Percentiles rank a stretch among this genome's conserved stretches.
phyloP scores from a whole-genome alignment of 2,113 vertebrate species.

The Sakesphorus luctuosus region DNA sequence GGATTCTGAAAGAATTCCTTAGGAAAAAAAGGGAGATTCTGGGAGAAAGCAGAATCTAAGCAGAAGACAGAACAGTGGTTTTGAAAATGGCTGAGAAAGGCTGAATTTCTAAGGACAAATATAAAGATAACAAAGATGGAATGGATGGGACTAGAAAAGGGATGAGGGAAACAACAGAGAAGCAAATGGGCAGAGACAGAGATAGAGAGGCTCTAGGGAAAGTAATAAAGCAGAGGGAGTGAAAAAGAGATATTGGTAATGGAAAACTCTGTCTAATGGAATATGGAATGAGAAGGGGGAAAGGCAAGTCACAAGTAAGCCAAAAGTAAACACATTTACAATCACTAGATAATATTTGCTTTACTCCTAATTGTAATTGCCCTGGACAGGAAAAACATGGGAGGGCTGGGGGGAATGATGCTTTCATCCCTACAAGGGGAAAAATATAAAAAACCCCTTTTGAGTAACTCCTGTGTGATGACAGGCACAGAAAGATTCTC shows the following conservation, averaged over 20 bases:
- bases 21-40: background rate
- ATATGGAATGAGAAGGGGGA: background rate
- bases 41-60: background rate
- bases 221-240: background rate
- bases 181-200: background rate
- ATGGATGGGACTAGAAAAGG: background rate
- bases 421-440: background rate
- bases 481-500: background rate
- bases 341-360: background rate
- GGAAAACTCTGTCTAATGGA: background rate
- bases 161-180: background rate
- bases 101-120: background rate
- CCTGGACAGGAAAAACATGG: background rate
- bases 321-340: background rate
- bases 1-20: background rate
- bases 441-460: background rate
- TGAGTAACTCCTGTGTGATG: background rate
- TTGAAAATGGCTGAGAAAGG: background rate
- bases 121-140: background rate
- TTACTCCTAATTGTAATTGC: background rate
- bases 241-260: background rate
- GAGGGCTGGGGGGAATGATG: background rate
- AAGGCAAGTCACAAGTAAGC: background rate
- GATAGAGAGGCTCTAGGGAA: background rate
- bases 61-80: background rate